Base-by-base conservation (phyloP, 2,888 invertebrate genomes). In the Microdon myrmicae region DNA sequence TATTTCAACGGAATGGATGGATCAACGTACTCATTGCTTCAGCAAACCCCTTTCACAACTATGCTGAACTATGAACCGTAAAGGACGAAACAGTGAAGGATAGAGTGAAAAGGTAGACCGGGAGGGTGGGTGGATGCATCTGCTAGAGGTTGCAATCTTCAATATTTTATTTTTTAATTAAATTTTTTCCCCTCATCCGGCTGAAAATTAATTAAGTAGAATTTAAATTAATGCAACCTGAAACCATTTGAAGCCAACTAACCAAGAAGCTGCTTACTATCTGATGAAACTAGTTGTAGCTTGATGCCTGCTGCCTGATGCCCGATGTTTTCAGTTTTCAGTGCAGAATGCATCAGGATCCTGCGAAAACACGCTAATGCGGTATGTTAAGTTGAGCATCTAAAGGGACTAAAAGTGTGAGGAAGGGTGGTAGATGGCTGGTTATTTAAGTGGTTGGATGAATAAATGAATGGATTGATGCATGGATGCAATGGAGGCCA, bases 101-200 rank as follows among this genome's bases (percentile, higher is more conserved):
- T n/a, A n/a, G n/a, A n/a, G n/a, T n/a, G n/a, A n/a, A n/a, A n/a
- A n/a, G 13, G 16, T 1, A 14, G 23, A 19, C 8, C 13, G 28
- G 25, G 8, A 6, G 34, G 23, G 19, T 23, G 13, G 4, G 16
- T 37, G 56, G 23, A 14, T 37, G 34, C 34, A 35, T 45, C 34
- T 44, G 44, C 7, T 32, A 31, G 32, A 39, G 48, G 49, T 20
- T 48, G 45, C 45, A 64, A 56, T 56, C 61, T 64, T 64, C 64
- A 64, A 64, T 64, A 58, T 64, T 64, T 64, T 45, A 58, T 64
- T 64, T 64, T 60, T 64, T 64, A 64, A 64, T 64, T 64, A 58
- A 64, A 64, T 58, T 53, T 64, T 64, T 64, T 56, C n/a, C n/a
- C 58, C 58, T 64, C 51, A 47, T 53, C 64, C 56, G 64, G 56